phyloP scores from a whole-genome alignment of 2,888 invertebrate species.

The Rhimphoctona megacephalus region DNA sequence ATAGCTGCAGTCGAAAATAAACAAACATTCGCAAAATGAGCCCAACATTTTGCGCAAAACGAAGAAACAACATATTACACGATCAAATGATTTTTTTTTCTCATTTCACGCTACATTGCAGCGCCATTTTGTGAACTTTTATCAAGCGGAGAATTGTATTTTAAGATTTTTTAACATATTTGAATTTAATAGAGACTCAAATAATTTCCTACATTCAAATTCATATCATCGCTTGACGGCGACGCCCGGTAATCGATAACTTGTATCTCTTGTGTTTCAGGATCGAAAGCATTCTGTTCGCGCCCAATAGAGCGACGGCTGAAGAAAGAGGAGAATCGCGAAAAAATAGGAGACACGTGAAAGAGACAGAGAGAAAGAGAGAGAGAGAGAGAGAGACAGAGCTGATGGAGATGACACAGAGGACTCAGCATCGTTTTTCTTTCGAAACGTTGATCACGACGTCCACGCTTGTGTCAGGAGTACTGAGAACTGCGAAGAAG shows the following conservation, averaged over 20 bases:
- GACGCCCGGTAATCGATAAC: conserved; percentile 67
- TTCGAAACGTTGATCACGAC: conserved; percentile 68
- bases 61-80: not conserved
- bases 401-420: conserved; percentile 54
- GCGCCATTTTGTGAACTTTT: not conserved
- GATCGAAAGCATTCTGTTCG: conserved; percentile 81
- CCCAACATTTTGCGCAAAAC: not conserved
- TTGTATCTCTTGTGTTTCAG: conserved; percentile 81
- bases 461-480: conserved; percentile 61
- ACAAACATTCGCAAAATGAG: not conserved
- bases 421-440: conserved; percentile 68
- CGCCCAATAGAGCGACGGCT: conserved; percentile 76
- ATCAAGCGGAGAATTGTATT: not conserved
- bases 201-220: not conserved
- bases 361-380: not conserved
- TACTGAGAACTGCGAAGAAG: conserved; percentile 23
- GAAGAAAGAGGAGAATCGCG: conserved; percentile 43
- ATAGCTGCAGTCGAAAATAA: not conserved
- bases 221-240: conserved; percentile 26
- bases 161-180: not conserved
- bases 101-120: conserved; percentile 9
- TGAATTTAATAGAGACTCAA: not conserved
- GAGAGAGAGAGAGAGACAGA: conserved; percentile 37
- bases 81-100: not conserved
- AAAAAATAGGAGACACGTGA: conserved; percentile 41